A percentile compares a stretch with the other conserved stretches of the same genome.
Evolutionary conservation across 2,797 vertebrate genomes (phyloP).

Genomic region (Adelosebastes latens): DNA sequence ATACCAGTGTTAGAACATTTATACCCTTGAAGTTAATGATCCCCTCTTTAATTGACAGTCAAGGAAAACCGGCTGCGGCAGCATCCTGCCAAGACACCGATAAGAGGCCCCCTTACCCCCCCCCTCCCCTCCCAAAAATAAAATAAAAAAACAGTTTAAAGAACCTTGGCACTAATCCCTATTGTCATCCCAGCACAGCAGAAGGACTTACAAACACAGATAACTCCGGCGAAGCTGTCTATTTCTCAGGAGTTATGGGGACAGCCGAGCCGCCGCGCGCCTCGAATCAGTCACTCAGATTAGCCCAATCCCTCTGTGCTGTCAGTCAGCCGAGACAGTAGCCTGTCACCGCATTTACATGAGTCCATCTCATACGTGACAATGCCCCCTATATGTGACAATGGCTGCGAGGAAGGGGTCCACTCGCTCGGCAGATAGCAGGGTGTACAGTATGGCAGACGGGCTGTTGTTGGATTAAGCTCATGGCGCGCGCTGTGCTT

Average conservation of each 20-base stretch:
- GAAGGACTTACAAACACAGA: slow-evolving; percentile 86
- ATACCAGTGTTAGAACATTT: slow-evolving; percentile 90
- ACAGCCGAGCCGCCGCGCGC: slow-evolving; percentile 69
- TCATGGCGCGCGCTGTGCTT: slow-evolving; percentile 46
- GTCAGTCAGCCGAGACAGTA: slow-evolving; percentile 78
- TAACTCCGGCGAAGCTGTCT: slow-evolving; percentile 81
- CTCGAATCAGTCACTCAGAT: slow-evolving; percentile 84
- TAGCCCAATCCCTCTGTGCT: slow-evolving; percentile 81
- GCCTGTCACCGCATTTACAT: slow-evolving; percentile 81
- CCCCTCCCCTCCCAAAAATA: slow-evolving; percentile 53
- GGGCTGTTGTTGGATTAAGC: slow-evolving; percentile 77
- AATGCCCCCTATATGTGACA: slow-evolving; percentile 74
- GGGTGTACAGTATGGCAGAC: slow-evolving; percentile 46
- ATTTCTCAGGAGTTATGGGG: slow-evolving; percentile 80
- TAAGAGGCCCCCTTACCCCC: slow-evolving; percentile 67
- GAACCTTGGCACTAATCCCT: slow-evolving; percentile 86
- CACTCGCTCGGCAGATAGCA: slow-evolving; percentile 62
- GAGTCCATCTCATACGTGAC: slow-evolving; percentile 76
- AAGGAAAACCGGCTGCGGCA: slow-evolving; percentile 81
- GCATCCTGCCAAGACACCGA: slow-evolving; percentile 83
- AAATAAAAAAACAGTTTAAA: slow-evolving; percentile 83
- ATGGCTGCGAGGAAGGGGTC: slow-evolving; percentile 69
- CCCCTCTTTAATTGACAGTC: slow-evolving; percentile 89
- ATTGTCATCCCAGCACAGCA: slow-evolving; percentile 85
- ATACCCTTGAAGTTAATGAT: slow-evolving; percentile 90